phyloP scores from a whole-genome alignment of 2,888 invertebrate genomes.

The Erannis defoliaria region DNA sequence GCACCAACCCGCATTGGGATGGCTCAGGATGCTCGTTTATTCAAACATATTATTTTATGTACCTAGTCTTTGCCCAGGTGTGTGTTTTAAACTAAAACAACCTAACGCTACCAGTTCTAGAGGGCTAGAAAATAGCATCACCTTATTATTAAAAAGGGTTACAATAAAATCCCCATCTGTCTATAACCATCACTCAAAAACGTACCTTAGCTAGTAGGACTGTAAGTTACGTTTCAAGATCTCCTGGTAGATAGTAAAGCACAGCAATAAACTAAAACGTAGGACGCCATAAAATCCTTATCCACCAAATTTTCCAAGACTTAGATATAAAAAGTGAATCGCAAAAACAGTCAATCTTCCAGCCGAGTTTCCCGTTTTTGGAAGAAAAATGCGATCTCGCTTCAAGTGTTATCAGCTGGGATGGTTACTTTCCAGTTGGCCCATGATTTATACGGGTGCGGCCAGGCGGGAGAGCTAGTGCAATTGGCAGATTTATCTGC shows the following conservation, averaged over 20 bases:
- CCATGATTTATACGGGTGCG: constrained; percentile 38
- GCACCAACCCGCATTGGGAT: too few species aligned
- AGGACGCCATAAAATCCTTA: constrained; percentile 9
- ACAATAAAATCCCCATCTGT: too few species aligned
- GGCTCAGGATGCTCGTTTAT: too few species aligned
- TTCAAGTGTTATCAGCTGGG: constrained; percentile 44
- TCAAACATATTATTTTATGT: too few species aligned
- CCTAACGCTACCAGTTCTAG: too few species aligned
- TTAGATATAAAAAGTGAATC: constrained; percentile 37
- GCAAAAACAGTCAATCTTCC: constrained; percentile 40
- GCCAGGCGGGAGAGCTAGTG: constrained; percentile 22
- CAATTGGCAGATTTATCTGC: constrained; percentile 31
- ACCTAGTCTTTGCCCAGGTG: too few species aligned
- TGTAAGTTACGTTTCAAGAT: not conserved
- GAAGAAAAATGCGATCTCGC: constrained; percentile 43
- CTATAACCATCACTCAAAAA: not conserved
- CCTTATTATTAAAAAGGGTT: too few species aligned
- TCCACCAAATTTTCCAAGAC: constrained; percentile 8
- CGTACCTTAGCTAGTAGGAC: not conserved
- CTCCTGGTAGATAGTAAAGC: not conserved
- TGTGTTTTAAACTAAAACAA: too few species aligned
- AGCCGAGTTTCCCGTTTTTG: constrained; percentile 28
- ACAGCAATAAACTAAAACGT: constrained; percentile 7
- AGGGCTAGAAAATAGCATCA: too few species aligned
- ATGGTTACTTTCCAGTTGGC: constrained; percentile 33